Conservation (phyloP, 2,888 invertebrate genomes). For the Plagodis pulveraria region DNA sequence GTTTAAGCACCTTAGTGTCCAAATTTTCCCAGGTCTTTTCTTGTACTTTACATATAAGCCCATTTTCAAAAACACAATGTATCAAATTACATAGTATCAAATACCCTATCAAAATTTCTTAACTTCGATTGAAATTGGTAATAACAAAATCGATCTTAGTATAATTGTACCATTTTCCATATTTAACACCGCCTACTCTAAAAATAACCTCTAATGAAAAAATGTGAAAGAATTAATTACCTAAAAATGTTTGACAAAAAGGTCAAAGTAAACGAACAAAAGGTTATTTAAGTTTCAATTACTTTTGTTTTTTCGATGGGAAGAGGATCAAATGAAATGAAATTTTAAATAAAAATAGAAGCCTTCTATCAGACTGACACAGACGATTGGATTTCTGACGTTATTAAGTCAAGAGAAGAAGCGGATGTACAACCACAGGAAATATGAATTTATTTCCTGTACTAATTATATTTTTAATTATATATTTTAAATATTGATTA, state of each 20-base stretch:
- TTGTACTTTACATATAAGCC: no score
- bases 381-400: conserved; percentile 31
- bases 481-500: no score
- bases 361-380: conserved; percentile 25
- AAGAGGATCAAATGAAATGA: conserved; percentile 26
- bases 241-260: conserved; percentile 10
- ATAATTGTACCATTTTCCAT: no score
- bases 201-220: neutral
- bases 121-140: no score
- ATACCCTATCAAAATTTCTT: no score
- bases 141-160: no score
- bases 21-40: no score
- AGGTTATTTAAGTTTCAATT: conserved; percentile 16
- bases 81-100: no score
- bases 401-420: conserved; percentile 10
- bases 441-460: no score
- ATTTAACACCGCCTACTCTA: neutral
- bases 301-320: conserved; percentile 13
- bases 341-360: conserved; percentile 36
- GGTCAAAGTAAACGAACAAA: conserved; percentile 7
- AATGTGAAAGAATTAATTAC: conserved; percentile 1
- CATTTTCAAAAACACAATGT: no score
- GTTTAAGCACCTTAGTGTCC: no score
- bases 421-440: neutral
- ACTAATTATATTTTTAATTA: no score